Evolutionary conservation across 2,888 invertebrate species (phyloP).

Genomic region (Lycia hirtaria): DNA sequence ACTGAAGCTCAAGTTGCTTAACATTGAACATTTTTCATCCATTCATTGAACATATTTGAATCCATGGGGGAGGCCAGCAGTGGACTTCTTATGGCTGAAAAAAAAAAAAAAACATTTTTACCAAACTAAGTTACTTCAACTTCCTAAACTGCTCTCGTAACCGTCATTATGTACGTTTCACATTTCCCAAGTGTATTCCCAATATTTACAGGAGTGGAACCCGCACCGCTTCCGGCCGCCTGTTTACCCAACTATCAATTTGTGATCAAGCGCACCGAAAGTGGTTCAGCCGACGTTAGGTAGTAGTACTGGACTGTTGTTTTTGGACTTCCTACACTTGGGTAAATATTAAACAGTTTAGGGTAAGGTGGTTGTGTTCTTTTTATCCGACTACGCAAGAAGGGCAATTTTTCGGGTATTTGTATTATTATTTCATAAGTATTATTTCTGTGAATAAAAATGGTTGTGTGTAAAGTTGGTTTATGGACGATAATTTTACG

Average conservation of each 20-base stretch:
- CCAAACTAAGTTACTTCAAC: background rate
- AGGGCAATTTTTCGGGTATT: too few relatives aligned
- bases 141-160: background rate
- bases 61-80: too few relatives aligned
- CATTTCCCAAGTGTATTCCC: slow-evolving; percentile 13
- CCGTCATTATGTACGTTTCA: slow-evolving; percentile 16
- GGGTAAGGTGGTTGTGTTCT: background rate
- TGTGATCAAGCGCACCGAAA: slow-evolving; percentile 32
- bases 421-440: too few relatives aligned
- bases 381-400: too few relatives aligned
- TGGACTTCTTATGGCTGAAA: too few relatives aligned
- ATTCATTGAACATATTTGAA: too few relatives aligned
- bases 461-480: too few relatives aligned
- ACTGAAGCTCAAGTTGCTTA: too few relatives aligned
- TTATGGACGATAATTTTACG: too few relatives aligned
- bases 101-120: background rate
- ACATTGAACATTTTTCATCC: too few relatives aligned
- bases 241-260: slow-evolving; percentile 26
- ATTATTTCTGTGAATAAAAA: too few relatives aligned
- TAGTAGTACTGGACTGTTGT: slow-evolving; percentile 17
- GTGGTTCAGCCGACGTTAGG: slow-evolving; percentile 3
- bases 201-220: slow-evolving; percentile 26
- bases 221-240: slow-evolving; percentile 15
- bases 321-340: slow-evolving; percentile 22
- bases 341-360: slow-evolving; percentile 24